Base-by-base conservation (phyloP, 2,888 invertebrate genomes). In the Lithophane semibrunnea region DNA sequence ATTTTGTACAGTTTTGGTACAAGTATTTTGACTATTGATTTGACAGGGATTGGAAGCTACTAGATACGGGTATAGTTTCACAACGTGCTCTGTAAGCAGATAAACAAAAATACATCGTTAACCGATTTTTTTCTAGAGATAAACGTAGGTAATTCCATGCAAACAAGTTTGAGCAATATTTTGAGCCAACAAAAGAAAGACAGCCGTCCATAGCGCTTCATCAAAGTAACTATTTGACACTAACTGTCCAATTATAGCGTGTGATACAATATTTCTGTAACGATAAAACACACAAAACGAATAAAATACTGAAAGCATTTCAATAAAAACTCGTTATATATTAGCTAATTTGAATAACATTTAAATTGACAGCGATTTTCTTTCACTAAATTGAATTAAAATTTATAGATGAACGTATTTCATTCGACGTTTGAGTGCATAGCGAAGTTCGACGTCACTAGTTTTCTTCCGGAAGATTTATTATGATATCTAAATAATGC, bases 381-480 rank as follows among this genome's bases (percentile, higher is more conserved):
- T 73, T 73, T 71, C 60, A 68, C 44, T 42, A 61, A 83, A 71
- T 74, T 73, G 70, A 68, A 82, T 73, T 37, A 71, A 8, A 71
- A 77, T 77, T 82, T 85, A 83, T 85, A 47, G 67, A 37, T 54
- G 63, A 61, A 65, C 60, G 52, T 83, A 82, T 85, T 68, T 85
- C 71, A 65, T 82, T 60, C 13, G 56, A 60, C 69, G 12, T 73
- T 85, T 75, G 73, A 77, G 63, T 76, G 70, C 76, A 73, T 67
- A 76, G 70, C 42, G 42, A 85, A 83, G 73, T 71, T 77, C 10
- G 4, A 79, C 63, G 75, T 78, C 73, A 70, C 75, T 78, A 75
- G 68, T 77, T 75, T 76, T 66, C 75, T 74, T 78, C 80, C 49
- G 61, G 13, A 29, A 54, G 88, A 86, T 86, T 86, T 86, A 86